Evolutionary conservation across 64 coral and sea anemone genomes (phyloP).

Genomic region (Catalaphyllia jardinei): DNA sequence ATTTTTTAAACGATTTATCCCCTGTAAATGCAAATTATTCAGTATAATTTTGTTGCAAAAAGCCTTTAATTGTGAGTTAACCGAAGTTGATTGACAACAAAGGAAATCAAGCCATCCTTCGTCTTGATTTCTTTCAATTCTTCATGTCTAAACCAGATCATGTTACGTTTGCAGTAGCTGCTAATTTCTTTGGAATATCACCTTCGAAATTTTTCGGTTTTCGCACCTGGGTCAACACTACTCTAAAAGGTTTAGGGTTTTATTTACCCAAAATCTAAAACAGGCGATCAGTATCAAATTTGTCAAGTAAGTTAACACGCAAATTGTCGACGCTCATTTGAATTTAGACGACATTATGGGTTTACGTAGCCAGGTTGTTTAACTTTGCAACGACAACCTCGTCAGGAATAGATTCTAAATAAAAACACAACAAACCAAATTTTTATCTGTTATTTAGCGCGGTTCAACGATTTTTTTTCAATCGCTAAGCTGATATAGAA

Average conservation of each 20-base stretch:
- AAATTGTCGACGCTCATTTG: not conserved
- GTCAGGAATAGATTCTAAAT: not conserved
- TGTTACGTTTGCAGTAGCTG: constrained; percentile 31
- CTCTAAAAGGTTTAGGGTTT: constrained; percentile 8
- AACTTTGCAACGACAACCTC: not conserved
- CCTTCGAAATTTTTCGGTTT: not conserved
- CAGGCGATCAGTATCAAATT: constrained; percentile 11
- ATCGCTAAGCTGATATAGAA: not conserved
- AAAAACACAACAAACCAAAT: not conserved
- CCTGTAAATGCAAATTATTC: not conserved
- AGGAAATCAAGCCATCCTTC: not conserved
- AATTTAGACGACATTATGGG: constrained; percentile 13
- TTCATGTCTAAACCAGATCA: not conserved
- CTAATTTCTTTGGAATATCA: constrained; percentile 19
- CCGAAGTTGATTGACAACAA: not conserved
- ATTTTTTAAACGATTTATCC: not conserved
- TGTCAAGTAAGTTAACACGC: constrained; percentile 16
- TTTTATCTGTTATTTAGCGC: not conserved
- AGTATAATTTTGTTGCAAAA: not conserved
- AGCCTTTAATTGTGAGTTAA: not conserved
- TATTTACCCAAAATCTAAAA: constrained; percentile 6
- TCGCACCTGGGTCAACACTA: constrained; percentile 38
- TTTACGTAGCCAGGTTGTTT: constrained; percentile 20
- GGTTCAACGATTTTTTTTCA: not conserved
- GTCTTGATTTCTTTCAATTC: not conserved